Evolutionary conservation across 2,113 vertebrate species (phyloP).

Genomic region (Otolemur garnettii): DNA sequence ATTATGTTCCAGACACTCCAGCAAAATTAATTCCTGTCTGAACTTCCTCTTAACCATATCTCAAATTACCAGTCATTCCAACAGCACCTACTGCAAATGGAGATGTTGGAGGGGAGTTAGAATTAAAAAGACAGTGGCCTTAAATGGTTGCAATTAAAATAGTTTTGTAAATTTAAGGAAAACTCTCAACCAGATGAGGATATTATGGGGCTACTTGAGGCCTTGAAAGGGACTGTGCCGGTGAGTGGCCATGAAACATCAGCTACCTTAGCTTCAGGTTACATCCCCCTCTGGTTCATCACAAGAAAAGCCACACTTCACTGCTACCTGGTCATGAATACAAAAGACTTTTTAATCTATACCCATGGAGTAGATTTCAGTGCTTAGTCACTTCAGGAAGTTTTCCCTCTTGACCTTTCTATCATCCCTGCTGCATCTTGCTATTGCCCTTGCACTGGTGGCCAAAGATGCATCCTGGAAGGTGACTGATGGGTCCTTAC

Average conservation of each 20-base stretch:
- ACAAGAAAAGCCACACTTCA: not conserved
- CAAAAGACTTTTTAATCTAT: not conserved
- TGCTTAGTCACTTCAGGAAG: not conserved
- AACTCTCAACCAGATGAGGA: not conserved
- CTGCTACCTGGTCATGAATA: not conserved
- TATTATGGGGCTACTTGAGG: not conserved
- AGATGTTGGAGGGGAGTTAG: not conserved
- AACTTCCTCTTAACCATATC: not conserved
- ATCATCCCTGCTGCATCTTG: not conserved
- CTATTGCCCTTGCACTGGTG: not conserved
- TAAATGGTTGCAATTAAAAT: not conserved
- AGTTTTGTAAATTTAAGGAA: not conserved
- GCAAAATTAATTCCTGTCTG: not conserved
- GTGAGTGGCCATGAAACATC: not conserved
- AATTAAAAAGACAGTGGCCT: not conserved
- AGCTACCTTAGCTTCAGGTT: not conserved
- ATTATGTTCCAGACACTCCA: not conserved
- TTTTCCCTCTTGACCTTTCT: not conserved
- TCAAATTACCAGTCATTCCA: not conserved
- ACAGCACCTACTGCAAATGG: not conserved
- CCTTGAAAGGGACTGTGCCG: not conserved
- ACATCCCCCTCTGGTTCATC: not conserved
- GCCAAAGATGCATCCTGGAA: not conserved
- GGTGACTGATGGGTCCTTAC: not conserved
- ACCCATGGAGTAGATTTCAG: not conserved